Percentiles rank a stretch among this genome's conserved stretches.
These are phyloP conservation scores for Daktulosphaira vitifoliae DNA, from an alignment of 1,140 invertebrate species.

Conservation along the genomic window DNA sequence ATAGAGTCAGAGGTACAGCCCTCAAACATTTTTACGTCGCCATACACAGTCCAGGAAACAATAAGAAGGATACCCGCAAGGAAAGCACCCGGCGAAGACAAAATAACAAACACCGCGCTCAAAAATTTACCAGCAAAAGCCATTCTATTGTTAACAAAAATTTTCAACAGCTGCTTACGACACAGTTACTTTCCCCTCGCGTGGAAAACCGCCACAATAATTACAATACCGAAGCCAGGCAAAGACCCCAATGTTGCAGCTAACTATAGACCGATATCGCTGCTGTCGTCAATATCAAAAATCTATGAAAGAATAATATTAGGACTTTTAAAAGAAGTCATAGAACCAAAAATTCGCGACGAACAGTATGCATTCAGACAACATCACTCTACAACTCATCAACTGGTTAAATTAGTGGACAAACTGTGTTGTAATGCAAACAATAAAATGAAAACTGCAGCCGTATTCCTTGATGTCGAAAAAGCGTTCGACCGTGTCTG, in stretches of 20 bases:
- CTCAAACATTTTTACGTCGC: background rate
- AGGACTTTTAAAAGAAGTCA: background rate
- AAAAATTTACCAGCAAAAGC: background rate
- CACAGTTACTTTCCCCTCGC: background rate
- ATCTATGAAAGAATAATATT: background rate
- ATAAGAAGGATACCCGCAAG: background rate
- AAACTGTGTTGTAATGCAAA: background rate
- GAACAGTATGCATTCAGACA: background rate
- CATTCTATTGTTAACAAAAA: background rate
- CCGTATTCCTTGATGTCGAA: background rate
- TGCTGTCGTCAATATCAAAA: background rate
- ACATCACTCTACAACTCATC: background rate
- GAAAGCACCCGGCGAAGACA: background rate
- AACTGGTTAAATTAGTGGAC: background rate
- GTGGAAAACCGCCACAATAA: background rate
- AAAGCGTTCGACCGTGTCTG: background rate
- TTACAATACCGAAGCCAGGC: background rate
- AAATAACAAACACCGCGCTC: background rate
- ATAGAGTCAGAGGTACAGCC: background rate
- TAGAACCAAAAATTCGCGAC: background rate
- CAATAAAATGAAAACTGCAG: background rate
- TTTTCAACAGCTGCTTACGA: background rate
- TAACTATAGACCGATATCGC: background rate
- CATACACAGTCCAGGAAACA: background rate
- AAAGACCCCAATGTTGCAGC: background rate